A percentile compares a stretch with the other conserved stretches of the same genome.
Conservation (phyloP, 2,888 invertebrate species). For the Notodonta ziczac region DNA sequence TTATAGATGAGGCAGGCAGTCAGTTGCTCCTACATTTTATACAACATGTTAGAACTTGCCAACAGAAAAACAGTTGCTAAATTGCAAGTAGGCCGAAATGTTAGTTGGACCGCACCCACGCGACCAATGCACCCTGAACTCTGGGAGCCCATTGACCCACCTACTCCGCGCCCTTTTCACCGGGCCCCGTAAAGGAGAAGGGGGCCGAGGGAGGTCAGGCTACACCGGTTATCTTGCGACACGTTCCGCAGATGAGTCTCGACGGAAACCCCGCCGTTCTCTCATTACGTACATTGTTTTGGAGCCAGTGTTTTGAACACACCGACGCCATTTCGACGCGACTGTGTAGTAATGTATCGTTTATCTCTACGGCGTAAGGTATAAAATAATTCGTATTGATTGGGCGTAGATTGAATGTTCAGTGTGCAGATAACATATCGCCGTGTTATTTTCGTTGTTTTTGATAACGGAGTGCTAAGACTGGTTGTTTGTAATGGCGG, state of each 20-base stretch:
- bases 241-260: conserved; percentile 61
- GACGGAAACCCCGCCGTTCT: conserved; percentile 61
- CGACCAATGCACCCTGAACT: conserved; percentile 52
- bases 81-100: conserved; percentile 68
- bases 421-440: not conserved
- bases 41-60: conserved; percentile 49
- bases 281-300: conserved; percentile 64
- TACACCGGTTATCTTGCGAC: conserved; percentile 47
- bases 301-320: conserved; percentile 59
- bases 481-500: not conserved
- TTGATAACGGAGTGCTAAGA: not conserved
- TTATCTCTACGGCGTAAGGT: conserved; percentile 35
- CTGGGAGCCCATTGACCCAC: conserved; percentile 62
- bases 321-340: conserved; percentile 46
- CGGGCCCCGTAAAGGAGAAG: conserved; percentile 28
- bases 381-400: conserved; percentile 23
- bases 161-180: conserved; percentile 44
- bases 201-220: conserved; percentile 44
- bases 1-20: too few relatives aligned
- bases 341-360: conserved; percentile 33
- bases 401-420: conserved; percentile 10
- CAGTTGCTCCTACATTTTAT: too few relatives aligned
- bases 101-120: conserved; percentile 56
- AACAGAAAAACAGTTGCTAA: conserved; percentile 58
- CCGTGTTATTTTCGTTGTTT: not conserved